Evolutionary conservation across 2,797 vertebrate genomes (phyloP).

Genomic region (Australoheros facetus): DNA sequence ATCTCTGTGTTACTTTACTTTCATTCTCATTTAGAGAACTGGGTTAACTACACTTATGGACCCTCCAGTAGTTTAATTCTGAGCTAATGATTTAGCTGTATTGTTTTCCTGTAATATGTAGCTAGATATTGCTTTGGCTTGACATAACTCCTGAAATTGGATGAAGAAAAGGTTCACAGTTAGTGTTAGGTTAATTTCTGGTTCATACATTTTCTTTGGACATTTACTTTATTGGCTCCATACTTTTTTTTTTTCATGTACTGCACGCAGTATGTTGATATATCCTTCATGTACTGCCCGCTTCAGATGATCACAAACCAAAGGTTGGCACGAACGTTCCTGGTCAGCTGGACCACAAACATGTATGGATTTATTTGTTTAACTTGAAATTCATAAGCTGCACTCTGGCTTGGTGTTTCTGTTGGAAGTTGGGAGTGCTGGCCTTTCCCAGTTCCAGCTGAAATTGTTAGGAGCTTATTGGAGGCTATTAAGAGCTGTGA

Average conservation of each 20-base stretch:
- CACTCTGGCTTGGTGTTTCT: slow-evolving; percentile 70
- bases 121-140: slow-evolving; percentile 31
- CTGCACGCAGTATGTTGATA: slow-evolving; percentile 61
- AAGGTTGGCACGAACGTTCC: slow-evolving; percentile 62
- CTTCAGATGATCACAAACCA: slow-evolving; percentile 66
- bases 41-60: slow-evolving; percentile 28
- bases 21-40: slow-evolving; percentile 45
- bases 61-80: neutral
- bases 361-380: slow-evolving; percentile 81
- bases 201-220: slow-evolving; percentile 54
- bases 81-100: slow-evolving; percentile 17
- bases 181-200: slow-evolving; percentile 52
- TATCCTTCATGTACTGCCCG: slow-evolving; percentile 56
- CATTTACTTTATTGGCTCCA: slow-evolving; percentile 68
- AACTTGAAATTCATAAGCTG: slow-evolving; percentile 74
- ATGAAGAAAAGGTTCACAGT: slow-evolving; percentile 51
- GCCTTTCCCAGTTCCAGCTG: slow-evolving; percentile 68
- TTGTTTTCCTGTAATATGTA: slow-evolving; percentile 37
- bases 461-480: slow-evolving; percentile 69
- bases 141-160: slow-evolving; percentile 37
- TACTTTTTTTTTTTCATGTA: slow-evolving; percentile 66
- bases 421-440: slow-evolving; percentile 66
- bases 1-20: slow-evolving; percentile 48
- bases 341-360: slow-evolving; percentile 74
- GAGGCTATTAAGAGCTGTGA: slow-evolving; percentile 70